Evolutionary conservation across 2,113 vertebrate genomes (phyloP).

Genomic region (Sceloporus undulatus): DNA sequence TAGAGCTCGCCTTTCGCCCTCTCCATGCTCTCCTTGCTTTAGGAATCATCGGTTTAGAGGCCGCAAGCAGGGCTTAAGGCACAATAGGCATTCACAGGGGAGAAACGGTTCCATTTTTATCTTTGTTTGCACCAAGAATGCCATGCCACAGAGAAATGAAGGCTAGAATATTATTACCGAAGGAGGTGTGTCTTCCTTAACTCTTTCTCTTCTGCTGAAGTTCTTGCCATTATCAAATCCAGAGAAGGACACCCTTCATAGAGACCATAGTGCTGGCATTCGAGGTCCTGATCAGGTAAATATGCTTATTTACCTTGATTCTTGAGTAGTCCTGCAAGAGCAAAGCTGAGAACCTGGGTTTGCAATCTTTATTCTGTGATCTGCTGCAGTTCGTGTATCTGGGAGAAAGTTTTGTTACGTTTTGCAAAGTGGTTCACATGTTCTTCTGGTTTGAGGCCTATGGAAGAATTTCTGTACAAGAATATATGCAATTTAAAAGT

Average conservation of each 20-base stretch:
- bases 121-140: conserved; percentile 21
- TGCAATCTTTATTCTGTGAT: background rate
- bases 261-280: too few relatives aligned
- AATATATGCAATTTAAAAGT: background rate
- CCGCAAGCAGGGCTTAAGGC: too few relatives aligned
- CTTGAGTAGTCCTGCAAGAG: background rate
- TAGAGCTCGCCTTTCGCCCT: background rate
- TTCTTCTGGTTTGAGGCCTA: conserved; percentile 32
- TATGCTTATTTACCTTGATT: background rate
- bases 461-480: background rate
- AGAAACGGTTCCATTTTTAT: background rate
- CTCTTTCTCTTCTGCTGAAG: background rate
- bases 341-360: background rate
- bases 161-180: background rate
- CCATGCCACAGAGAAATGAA: background rate
- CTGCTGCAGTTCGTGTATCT: conserved; percentile 14
- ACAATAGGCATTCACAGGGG: background rate
- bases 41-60: background rate
- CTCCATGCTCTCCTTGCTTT: rapidly evolving
- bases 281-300: background rate
- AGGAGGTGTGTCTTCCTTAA: background rate
- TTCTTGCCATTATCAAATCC: background rate
- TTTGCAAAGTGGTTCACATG: background rate
- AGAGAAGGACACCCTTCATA: background rate
- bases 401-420: background rate